Evolutionary conservation across 1,140 invertebrate genomes (phyloP).

Genomic region (Parasteatoda tepidariorum): DNA sequence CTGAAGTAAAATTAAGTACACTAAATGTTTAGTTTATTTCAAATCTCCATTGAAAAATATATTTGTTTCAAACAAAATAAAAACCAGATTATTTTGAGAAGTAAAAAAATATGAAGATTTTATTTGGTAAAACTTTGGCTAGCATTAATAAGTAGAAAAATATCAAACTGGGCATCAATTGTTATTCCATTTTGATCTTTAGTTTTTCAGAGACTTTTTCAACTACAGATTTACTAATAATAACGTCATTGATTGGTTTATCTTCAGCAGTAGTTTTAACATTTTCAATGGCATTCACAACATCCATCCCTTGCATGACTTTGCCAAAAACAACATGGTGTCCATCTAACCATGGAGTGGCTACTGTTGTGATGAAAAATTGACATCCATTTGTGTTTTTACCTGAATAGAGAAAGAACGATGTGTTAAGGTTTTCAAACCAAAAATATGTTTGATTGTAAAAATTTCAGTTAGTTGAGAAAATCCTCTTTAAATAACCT

Average conservation of each 20-base stretch:
- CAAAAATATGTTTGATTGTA: neutral
- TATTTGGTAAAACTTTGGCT: no score
- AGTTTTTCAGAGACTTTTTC: slow-evolving; percentile 38
- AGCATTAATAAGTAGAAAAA: neutral
- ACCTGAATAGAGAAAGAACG: slow-evolving; percentile 40
- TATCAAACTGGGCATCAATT: no score
- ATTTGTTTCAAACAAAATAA: no score
- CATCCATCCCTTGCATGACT: slow-evolving; percentile 81
- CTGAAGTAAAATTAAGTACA: no score
- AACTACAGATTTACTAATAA: slow-evolving; percentile 40
- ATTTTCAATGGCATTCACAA: slow-evolving; percentile 84
- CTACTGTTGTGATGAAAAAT: slow-evolving; percentile 93
- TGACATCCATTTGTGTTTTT: slow-evolving; percentile 77
- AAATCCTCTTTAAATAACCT: neutral
- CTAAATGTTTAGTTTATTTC: no score
- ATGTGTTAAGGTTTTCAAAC: neutral
- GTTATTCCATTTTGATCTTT: slow-evolving; percentile 41
- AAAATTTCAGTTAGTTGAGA: neutral
- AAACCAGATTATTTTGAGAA: no score
- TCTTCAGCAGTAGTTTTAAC: slow-evolving; percentile 48
- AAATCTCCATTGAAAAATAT: no score
- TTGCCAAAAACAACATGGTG: slow-evolving; percentile 95
- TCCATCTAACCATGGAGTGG: slow-evolving; percentile 91
- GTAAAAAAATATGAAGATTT: no score
- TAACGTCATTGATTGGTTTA: slow-evolving; percentile 44